phyloP scores from a whole-genome alignment of 2,888 invertebrate species.

The Watsonalla cultraria region DNA sequence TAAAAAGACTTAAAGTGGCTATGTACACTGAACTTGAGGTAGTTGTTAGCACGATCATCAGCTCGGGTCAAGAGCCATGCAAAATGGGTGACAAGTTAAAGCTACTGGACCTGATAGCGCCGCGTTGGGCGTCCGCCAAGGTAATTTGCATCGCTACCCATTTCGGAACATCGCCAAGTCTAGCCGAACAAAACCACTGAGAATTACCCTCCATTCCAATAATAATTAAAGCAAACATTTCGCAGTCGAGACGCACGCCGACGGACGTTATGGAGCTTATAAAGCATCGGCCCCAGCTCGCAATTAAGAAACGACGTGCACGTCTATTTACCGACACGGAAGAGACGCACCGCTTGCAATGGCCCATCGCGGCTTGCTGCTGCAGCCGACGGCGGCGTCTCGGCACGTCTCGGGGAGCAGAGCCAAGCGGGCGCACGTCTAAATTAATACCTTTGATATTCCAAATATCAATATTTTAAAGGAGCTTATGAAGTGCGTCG shows the following conservation, averaged over 20 bases:
- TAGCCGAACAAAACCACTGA: slow-evolving; percentile 78
- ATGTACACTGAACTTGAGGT: slow-evolving; percentile 4
- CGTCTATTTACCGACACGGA: slow-evolving; percentile 77
- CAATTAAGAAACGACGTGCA: slow-evolving; percentile 74
- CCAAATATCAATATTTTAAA: slow-evolving; percentile 74
- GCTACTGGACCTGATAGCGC: slow-evolving; percentile 62
- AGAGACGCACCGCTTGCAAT: slow-evolving; percentile 71
- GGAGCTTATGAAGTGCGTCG: slow-evolving; percentile 66
- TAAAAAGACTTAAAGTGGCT: no score
- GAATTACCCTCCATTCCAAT: slow-evolving; percentile 79
- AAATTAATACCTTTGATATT: slow-evolving; percentile 76
- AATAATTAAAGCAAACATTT: slow-evolving; percentile 79
- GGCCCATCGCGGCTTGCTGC: slow-evolving; percentile 63
- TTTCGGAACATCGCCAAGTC: slow-evolving; percentile 79
- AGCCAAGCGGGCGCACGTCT: slow-evolving; percentile 59
- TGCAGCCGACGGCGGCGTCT: slow-evolving; percentile 30
- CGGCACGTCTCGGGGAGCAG: slow-evolving; percentile 32
- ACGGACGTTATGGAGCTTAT: slow-evolving; percentile 76
- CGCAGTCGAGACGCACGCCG: slow-evolving; percentile 68
- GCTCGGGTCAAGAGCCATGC: slow-evolving; percentile 48
- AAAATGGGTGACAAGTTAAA: slow-evolving; percentile 51
- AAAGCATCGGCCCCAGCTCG: slow-evolving; percentile 71
- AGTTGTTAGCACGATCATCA: not conserved
- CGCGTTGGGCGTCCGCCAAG: slow-evolving; percentile 76
- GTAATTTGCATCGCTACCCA: slow-evolving; percentile 78